Base-by-base conservation (phyloP, 2,113 vertebrate genomes). In the Vidua chalybeata region DNA sequence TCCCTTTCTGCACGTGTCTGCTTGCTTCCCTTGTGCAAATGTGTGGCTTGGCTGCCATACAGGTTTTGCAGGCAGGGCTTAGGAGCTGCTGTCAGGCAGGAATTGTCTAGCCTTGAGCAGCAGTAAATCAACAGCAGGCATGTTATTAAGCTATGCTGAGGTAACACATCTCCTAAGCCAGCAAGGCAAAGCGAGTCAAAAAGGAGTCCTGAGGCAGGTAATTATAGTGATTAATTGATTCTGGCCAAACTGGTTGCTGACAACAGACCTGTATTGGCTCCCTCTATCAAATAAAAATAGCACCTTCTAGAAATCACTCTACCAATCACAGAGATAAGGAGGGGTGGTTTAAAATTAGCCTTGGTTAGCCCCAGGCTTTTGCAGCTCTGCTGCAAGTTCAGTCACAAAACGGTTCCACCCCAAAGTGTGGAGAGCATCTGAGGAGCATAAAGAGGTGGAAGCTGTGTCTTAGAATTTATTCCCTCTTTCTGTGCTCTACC, bases 191-290 rank as follows among this genome's bases (percentile, higher is more conserved):
- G 62, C 15, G 6, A 90, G 85, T 90, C 67, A 84, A 62, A 95
- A 90, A 94, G 68, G 64, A 93, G 72, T 84, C 95, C 90, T 46
- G 74, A 93, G 94, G 93, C 93, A 79, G 91, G 66, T 89, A 92
- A 86, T 84, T 81, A 41, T 13, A 27, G 48, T 55, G 77, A 93
- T 43, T 30, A 68, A 67, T 89, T 59, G 59, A 59, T 82, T 28
- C 8, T 56, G 72, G 55, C 69, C 83, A 52, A 89, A 71, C 55
- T 45, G 46, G 27, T 28, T 62, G 24, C 89, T 75, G 68, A 92
- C 59, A 93, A 66, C 24, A 56, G 56, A 56, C 67, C 75, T 79
- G 7, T 67, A 79, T 76, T 22, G 7, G 77, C 68, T 93, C 82
- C 71, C 92, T 87, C 81, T 80, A 15, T 68, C 64, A 79, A 43